Evolutionary conservation across 2,113 vertebrate genomes (phyloP).

Genomic region (Pachypanchax playfairii): DNA sequence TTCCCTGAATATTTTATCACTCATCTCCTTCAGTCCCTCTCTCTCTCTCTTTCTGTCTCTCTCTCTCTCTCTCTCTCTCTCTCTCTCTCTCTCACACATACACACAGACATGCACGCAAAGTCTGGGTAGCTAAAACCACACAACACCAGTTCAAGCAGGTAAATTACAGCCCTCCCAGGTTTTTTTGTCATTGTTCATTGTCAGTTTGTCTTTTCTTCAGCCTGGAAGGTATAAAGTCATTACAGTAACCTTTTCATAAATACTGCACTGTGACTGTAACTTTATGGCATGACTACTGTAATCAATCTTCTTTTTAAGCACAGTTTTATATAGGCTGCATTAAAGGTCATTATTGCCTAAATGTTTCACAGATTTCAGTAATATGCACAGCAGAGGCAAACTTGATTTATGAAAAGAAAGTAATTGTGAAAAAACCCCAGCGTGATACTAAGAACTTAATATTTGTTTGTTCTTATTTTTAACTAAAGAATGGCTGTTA

Average conservation of each 20-base stretch:
- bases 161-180: constrained; percentile 43
- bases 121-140: constrained; percentile 25
- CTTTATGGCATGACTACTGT: constrained; percentile 20
- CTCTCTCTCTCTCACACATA: constrained; percentile 8
- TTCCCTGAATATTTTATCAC: constrained; percentile 36
- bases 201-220: constrained; percentile 39
- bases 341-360: constrained; percentile 45
- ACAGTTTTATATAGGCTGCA: constrained; percentile 22
- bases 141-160: constrained; percentile 37
- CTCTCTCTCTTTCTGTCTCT: constrained; percentile 5
- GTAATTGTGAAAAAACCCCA: not conserved
- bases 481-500: too few relatives aligned
- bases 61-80: constrained; percentile 13
- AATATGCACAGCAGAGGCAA: constrained; percentile 6
- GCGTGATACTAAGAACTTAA: constrained; percentile 15
- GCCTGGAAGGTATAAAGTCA: constrained; percentile 21
- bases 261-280: constrained; percentile 42
- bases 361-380: constrained; percentile 11
- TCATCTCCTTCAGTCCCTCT: not conserved
- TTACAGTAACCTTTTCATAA: constrained; percentile 57
- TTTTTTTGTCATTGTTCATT: constrained; percentile 48
- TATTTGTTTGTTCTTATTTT: not conserved
- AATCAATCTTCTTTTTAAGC: constrained; percentile 30
- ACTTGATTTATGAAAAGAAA: too few relatives aligned
- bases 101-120: constrained; percentile 17